Base-by-base conservation (phyloP, 2,888 invertebrate genomes). In the Quadroppia sp. region DNA sequence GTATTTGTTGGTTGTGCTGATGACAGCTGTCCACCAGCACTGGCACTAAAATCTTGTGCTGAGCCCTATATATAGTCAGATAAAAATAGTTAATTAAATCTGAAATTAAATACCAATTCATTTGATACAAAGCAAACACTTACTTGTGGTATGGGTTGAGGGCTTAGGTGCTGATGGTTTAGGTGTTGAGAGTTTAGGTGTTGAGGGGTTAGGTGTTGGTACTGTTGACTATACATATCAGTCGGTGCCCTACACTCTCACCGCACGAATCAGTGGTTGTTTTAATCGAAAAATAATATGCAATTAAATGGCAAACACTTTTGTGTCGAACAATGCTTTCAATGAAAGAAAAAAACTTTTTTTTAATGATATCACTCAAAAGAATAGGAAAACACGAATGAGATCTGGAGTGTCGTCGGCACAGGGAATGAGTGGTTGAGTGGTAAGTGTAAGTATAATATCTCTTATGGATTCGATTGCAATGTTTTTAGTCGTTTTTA, bases 121-220 rank as follows among this genome's bases (percentile, higher is more conserved):
- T 69, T 23, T 1, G 17, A 69, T 69, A 69, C 69, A 42, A 69
- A 28, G 28, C 42, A 69, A 69, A 69, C 42, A 69, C 69, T 69
- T 20, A 69, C 69, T 17, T 23, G 45, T 69, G 42, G 69, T 69
- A 69, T 20, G 1, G 32, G n/a, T 36, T 36, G 61, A n/a, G 20
- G 61, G 30, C 9, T 64, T 30, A 30, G 61, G 20, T 36, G 53
- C 4, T 53, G 32, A 2, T 64, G 61, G 20, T 36, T 20, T 7
- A 23, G 32, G 2, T 64, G 36, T 20, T 64, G 64, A n/a, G n/a
- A n/a, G n/a, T n/a, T n/a, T 69, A 69, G 42, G 1, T 13, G n/a
- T 36, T 36, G 61, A n/a, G 20, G 61, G 30, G 6, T 64, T 30
- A 30, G 61, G 20, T 36, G 53, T 7, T 53, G 32, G 2, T 64